phyloP scores from a whole-genome alignment of 2,797 vertebrate genomes.

The Sebastes kiyomatsui region DNA sequence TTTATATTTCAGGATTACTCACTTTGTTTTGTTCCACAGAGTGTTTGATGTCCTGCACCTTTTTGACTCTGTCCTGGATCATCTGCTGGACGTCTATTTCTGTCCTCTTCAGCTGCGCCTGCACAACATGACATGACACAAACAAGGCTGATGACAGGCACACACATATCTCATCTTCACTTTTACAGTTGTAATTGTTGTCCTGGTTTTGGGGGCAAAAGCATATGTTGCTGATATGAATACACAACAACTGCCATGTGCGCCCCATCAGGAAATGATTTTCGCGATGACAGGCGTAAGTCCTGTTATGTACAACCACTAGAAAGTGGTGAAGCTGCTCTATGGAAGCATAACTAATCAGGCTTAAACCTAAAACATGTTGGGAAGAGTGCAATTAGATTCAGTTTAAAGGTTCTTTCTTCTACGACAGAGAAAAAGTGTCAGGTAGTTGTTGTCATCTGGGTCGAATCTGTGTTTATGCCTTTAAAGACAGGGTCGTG shows the following conservation, averaged over 20 bases:
- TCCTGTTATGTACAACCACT: not conserved
- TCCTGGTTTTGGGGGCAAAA: not conserved
- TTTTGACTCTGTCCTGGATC: constrained; percentile 81
- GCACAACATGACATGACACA: constrained; percentile 3
- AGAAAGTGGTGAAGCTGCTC: not conserved
- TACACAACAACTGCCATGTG: not conserved
- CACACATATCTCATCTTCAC: not conserved
- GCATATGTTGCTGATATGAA: not conserved
- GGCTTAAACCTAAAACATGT: not conserved
- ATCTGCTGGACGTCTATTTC: constrained; percentile 84
- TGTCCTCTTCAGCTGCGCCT: constrained; percentile 81
- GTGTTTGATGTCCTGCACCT: constrained; percentile 81
- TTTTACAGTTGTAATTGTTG: not conserved
- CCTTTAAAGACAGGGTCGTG: no score
- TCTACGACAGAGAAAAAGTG: no score
- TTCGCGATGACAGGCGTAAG: not conserved
- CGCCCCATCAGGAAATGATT: no score
- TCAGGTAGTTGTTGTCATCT: no score
- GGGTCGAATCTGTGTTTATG: no score
- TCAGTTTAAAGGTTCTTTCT: not conserved
- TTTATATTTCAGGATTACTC: constrained; percentile 14
- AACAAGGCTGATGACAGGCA: not conserved
- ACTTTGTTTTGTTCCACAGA: constrained; percentile 81
- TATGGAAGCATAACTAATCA: not conserved
- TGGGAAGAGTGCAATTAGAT: not conserved